Evolutionary conservation across 2,797 vertebrate species (phyloP).

Genomic region (Manis crassicaudata): DNA sequence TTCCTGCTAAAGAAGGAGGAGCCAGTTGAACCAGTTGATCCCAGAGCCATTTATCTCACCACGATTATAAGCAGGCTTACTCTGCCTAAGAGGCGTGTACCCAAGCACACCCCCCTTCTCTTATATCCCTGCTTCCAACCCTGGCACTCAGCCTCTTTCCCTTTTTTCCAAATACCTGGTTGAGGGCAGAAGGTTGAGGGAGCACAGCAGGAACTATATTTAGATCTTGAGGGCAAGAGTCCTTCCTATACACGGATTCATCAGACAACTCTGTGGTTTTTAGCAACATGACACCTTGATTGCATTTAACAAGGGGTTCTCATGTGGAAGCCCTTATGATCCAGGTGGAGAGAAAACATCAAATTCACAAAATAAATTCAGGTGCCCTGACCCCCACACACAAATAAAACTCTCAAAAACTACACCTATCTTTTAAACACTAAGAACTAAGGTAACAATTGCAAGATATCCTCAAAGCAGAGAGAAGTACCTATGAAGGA

Average conservation of each 20-base stretch:
- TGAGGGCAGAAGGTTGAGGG: neutral
- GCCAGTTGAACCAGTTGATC: rapidly evolving
- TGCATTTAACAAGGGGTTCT: neutral
- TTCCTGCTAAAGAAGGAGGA: neutral
- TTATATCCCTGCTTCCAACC: neutral
- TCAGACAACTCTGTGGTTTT: neutral
- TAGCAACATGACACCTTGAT: neutral
- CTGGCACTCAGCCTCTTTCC: neutral
- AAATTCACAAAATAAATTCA: neutral
- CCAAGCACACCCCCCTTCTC: neutral
- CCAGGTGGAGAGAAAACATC: neutral
- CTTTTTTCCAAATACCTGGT: neutral
- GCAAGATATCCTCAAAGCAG: neutral
- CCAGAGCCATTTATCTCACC: neutral
- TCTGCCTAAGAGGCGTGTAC: neutral
- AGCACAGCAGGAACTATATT: neutral
- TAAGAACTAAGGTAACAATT: neutral
- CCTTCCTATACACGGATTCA: too few relatives aligned
- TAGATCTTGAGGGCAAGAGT: neutral
- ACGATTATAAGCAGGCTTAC: neutral
- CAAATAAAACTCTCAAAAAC: neutral
- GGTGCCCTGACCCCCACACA: too few relatives aligned
- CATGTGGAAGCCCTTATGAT: neutral
- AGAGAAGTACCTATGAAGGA: neutral
- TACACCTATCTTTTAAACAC: neutral